Evolutionary conservation across 2,113 vertebrate genomes (phyloP).

Genomic region (Prinia subflava): DNA sequence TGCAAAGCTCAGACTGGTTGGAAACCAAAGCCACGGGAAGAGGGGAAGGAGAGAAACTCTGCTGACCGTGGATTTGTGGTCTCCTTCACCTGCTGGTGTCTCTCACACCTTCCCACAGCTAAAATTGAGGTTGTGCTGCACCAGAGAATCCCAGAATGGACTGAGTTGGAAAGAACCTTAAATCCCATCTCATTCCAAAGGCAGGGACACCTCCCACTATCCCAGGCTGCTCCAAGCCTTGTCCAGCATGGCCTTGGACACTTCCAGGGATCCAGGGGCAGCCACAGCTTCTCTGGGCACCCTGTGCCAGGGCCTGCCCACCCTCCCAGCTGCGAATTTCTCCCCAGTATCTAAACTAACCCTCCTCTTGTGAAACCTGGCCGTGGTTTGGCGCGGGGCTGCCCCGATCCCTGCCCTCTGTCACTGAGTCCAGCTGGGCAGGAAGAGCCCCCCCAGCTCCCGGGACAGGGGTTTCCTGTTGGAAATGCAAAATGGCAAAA

Average conservation of each 20-base stretch:
- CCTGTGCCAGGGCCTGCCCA: accelerated
- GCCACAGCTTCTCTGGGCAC: neutral
- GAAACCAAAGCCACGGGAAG: neutral
- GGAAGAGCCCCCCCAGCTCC: neutral
- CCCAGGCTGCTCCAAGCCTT: neutral
- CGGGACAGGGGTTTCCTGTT: neutral
- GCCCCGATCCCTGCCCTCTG: neutral
- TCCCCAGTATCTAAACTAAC: neutral
- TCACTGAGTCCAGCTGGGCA: neutral
- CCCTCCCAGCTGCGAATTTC: accelerated
- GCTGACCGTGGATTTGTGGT: neutral
- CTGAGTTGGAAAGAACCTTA: neutral
- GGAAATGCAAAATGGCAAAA: neutral
- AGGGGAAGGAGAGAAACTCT: neutral
- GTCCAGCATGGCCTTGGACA: accelerated
- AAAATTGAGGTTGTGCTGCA: neutral
- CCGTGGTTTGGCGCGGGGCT: accelerated
- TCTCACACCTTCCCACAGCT: neutral
- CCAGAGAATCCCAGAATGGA: neutral
- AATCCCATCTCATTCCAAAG: accelerated
- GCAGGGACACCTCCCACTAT: accelerated
- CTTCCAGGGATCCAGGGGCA: neutral
- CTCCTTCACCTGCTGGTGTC: neutral
- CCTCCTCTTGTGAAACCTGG: neutral
- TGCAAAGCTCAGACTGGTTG: neutral